phyloP scores from a whole-genome alignment of 1,140 invertebrate species.

The Drosophila melanica region DNA sequence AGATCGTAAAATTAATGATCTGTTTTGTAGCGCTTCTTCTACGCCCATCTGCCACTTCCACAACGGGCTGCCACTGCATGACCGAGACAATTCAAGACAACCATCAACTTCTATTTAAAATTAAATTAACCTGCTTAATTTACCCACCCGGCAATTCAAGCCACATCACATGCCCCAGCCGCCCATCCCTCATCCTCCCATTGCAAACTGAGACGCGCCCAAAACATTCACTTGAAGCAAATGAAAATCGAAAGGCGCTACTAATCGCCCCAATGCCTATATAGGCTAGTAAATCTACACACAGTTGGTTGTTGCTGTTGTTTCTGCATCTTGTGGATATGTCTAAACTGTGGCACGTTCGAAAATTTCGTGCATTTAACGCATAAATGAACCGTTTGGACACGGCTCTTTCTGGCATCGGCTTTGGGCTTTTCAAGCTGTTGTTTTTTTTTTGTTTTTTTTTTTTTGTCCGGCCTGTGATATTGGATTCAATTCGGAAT shows the following conservation, averaged over 20 bases:
- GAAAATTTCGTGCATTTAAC: slow-evolving; percentile 70
- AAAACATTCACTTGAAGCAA: slow-evolving; percentile 71
- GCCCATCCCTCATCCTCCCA: slow-evolving; percentile 14
- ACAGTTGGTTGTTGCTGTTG: slow-evolving; percentile 11
- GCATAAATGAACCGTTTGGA: slow-evolving; percentile 70
- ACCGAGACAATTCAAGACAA: slow-evolving; percentile 30
- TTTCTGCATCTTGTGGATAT: slow-evolving; percentile 58
- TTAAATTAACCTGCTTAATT: slow-evolving; percentile 82
- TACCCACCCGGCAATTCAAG: no score
- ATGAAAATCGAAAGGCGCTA: slow-evolving; percentile 80
- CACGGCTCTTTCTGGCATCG: slow-evolving; percentile 37
- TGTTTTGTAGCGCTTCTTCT: slow-evolving; percentile 64
- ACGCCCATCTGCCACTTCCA: slow-evolving; percentile 71
- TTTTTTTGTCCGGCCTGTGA: slow-evolving; percentile 3
- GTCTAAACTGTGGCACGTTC: slow-evolving; percentile 47
- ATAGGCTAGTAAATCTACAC: slow-evolving; percentile 29
- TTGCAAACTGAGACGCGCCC: slow-evolving; percentile 57
- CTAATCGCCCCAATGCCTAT: slow-evolving; percentile 76
- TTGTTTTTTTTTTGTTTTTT: neutral
- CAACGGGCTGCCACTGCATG: slow-evolving; percentile 46
- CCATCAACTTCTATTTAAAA: slow-evolving; percentile 80
- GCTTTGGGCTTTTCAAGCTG: neutral
- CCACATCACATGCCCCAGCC: neutral
- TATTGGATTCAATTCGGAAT: slow-evolving; percentile 47
- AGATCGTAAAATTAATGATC: slow-evolving; percentile 73